Conservation (phyloP, 2,113 vertebrate genomes). For the Zapornia atra region DNA sequence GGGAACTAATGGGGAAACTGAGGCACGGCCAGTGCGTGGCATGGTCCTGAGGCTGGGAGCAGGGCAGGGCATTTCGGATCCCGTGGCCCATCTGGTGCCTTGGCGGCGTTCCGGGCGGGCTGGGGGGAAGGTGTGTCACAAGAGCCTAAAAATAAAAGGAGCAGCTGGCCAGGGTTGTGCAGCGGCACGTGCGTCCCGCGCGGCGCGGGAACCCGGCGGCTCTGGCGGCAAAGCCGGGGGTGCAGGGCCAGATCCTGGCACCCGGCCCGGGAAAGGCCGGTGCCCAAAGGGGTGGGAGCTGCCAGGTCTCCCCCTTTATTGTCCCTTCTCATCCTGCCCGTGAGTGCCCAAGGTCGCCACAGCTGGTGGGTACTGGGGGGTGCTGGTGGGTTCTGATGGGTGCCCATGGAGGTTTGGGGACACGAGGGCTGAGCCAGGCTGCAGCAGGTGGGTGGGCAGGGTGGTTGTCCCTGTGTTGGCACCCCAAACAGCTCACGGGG, state of each 20-base stretch:
- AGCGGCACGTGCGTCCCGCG: not conserved
- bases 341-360: not conserved
- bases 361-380: not conserved
- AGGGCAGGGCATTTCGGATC: not conserved
- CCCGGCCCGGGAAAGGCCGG: fast-evolving
- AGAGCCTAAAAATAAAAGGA: conserved; percentile 15
- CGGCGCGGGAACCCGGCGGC: not conserved
- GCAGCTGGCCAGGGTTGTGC: not conserved
- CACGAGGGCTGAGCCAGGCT: fast-evolving
- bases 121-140: not conserved
- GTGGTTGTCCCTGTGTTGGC: not conserved
- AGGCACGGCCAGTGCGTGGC: not conserved
- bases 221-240: not conserved
- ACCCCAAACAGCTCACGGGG: not conserved
- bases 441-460: not conserved
- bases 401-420: fast-evolving
- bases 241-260: not conserved
- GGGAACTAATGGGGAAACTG: not conserved
- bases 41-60: not conserved
- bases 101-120: fast-evolving
- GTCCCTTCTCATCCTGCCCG: not conserved
- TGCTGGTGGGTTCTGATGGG: not conserved
- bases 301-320: not conserved
- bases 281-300: fast-evolving
- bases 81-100: not conserved